Conservation (phyloP, 2,113 vertebrate species). For the Myiopsitta monachus region DNA sequence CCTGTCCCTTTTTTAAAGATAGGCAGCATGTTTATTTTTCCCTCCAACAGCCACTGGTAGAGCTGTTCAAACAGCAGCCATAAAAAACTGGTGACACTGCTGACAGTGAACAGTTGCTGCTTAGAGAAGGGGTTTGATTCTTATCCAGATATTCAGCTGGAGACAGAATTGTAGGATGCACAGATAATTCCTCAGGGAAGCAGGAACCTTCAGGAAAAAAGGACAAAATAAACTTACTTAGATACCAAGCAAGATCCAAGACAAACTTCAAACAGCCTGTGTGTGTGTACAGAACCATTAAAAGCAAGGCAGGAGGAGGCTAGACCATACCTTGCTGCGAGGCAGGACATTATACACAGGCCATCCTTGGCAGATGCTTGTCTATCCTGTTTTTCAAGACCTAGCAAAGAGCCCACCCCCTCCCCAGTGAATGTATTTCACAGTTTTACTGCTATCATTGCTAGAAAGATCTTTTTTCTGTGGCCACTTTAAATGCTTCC, state of each 20-base stretch:
- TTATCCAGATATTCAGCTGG: conserved; percentile 31
- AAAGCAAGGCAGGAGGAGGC: neutral
- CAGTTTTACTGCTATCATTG: neutral
- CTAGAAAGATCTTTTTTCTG: neutral
- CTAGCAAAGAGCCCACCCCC: neutral
- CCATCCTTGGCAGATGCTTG: conserved; percentile 27
- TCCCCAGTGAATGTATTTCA: neutral
- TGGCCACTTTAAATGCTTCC: neutral
- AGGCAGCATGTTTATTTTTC: conserved; percentile 63
- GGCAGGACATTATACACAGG: conserved; percentile 17
- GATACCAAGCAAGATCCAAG: conserved; percentile 43
- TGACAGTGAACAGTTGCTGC: conserved; percentile 20
- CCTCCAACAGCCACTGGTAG: conserved; percentile 41
- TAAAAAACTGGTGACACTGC: conserved; percentile 40
- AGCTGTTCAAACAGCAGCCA: conserved; percentile 61
- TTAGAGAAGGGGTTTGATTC: conserved; percentile 37
- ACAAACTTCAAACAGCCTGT: conserved; percentile 42
- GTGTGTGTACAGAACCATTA: conserved; percentile 1
- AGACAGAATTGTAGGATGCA: conserved; percentile 1
- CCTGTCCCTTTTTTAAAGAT: conserved; percentile 41
- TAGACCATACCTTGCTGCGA: neutral
- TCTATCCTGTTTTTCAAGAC: conserved; percentile 38
- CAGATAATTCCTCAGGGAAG: neutral
- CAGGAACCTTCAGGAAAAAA: neutral
- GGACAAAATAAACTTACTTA: conserved; percentile 2